Percentiles rank a stretch among this genome's conserved stretches.
Conservation (phyloP, 2,797 vertebrate genomes). For the Peromyscus nudipes region DNA sequence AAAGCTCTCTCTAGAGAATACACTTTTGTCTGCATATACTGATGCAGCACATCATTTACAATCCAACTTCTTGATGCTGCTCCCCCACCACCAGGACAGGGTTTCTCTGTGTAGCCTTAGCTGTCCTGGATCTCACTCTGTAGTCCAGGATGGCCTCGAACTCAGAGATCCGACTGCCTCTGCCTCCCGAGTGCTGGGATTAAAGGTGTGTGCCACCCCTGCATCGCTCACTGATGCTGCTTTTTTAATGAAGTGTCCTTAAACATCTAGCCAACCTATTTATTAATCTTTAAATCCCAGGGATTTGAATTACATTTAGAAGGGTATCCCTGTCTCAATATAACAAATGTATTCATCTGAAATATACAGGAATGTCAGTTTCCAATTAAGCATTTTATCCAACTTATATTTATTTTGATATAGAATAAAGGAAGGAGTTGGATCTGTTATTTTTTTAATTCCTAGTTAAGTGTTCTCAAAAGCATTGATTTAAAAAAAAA, state of each 20-base stretch:
- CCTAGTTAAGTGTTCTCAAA: background rate
- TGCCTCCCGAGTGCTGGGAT: background rate
- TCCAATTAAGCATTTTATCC: slow-evolving; percentile 48
- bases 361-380: background rate
- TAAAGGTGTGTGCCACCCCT: background rate
- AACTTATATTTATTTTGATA: slow-evolving; percentile 49
- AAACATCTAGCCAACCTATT: slow-evolving; percentile 19
- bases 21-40: background rate
- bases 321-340: slow-evolving; percentile 19
- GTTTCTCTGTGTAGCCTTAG: background rate
- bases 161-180: background rate
- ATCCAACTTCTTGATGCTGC: slow-evolving; percentile 6
- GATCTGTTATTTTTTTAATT: slow-evolving; percentile 52
- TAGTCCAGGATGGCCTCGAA: background rate
- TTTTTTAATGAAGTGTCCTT: slow-evolving; percentile 34
- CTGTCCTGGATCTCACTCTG: background rate
- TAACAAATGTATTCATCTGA: slow-evolving; percentile 47
- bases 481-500: background rate
- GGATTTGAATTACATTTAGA: background rate
- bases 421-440: background rate
- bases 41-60: background rate
- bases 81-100: background rate
- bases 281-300: background rate
- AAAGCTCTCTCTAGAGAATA: slow-evolving; percentile 23
- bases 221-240: background rate